Evolutionary conservation across 2,888 invertebrate species (phyloP), one percentile per base, ranked within the genome.

Genomic region (Rhabditoides inermis): DNA sequence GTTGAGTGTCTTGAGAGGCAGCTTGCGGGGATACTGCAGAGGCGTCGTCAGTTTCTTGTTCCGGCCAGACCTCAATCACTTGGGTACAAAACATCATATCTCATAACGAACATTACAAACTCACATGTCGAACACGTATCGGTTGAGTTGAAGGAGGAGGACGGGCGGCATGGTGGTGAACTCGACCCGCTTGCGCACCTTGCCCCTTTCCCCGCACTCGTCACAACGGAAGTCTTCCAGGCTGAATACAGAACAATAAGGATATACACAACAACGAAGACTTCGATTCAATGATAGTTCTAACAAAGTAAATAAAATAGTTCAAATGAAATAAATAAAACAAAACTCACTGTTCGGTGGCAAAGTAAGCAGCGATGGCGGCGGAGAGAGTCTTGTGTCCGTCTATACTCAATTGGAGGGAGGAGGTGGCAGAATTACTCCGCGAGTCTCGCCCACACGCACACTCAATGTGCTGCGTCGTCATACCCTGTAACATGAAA

Each of bases 121-220:
- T 41, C 47, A 60, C 60, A 40, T 45, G 45, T 71, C 66, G 46
- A 62, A 69, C 20, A 58, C 56, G 52, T 70, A 71, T 20, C 74
- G 63, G 46, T 67, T 72, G 25, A 74, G 54, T 39, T 70, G 70
- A 12, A 74, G 50, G 2, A 74, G 56, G 18, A 74, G 51, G 2
- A 75, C 67, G 0, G 67, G 64, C 6, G 74, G 74, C 23, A 74
- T 44, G 23, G 58, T 49, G 1, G 52, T 56, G 27, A 63, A 61
- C 42, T 60, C 53, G 20, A 48, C 49, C 23, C 50, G 48, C 7
- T 57, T 53, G 15, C 35, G 27, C 3, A 63, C 63, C 28, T 49
- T 48, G 1, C 70, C 73, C 1, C 28, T 49, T 35, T 63, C 39
- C 1, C 48, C 28, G 45, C 73, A 73, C 6, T 45, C 32, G 3